Evolutionary conservation across 2,888 invertebrate genomes (phyloP), one percentile per base, ranked within the genome.

Genomic region (Drepana falcataria): DNA sequence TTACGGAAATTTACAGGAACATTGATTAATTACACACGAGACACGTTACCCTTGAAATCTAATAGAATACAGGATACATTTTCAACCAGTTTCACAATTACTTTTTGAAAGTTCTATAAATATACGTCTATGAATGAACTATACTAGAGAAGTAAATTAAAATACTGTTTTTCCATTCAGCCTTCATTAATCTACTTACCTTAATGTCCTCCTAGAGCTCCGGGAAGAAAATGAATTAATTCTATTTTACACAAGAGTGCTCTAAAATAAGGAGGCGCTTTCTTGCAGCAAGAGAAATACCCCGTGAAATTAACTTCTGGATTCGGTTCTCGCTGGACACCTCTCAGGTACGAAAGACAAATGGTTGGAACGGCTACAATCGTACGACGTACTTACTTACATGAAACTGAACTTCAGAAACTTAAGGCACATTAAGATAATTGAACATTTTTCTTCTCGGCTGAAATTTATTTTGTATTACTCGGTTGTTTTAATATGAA

Each of bases 221-320:
- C 58, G 65, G 63, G 66, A 69, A 63, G 63, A 44, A 75, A 79
- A 81, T 78, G 75, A 77, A 83, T 83, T 85, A 85, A 85, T 85
- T 81, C 73, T 79, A 81, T 84, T 83, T 85, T 81, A 81, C 81
- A 81, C 80, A 64, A 75, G 82, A 86, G 83, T 76, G 78, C 83
- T 79, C 69, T 82, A 80, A 79, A 83, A 76, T 75, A 79, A 74
- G 63, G 69, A 72, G 73, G 63, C 72, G 69, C 64, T 78, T 78
- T 79, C 79, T 81, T 81, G 74, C 75, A 79, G 69, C 75, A 67
- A 71, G 73, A 81, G 87, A 88, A 89, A 87, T 85, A 85, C 78
- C 77, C 86, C 86, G 88, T 87, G 88, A 89, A 88, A 88, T 88
- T 88, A 87, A 83, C 87, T 87, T 78, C 77, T 75, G 81, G 82